phyloP scores from a whole-genome alignment of 1,140 invertebrate genomes.

The Acromyrmex charruanus region DNA sequence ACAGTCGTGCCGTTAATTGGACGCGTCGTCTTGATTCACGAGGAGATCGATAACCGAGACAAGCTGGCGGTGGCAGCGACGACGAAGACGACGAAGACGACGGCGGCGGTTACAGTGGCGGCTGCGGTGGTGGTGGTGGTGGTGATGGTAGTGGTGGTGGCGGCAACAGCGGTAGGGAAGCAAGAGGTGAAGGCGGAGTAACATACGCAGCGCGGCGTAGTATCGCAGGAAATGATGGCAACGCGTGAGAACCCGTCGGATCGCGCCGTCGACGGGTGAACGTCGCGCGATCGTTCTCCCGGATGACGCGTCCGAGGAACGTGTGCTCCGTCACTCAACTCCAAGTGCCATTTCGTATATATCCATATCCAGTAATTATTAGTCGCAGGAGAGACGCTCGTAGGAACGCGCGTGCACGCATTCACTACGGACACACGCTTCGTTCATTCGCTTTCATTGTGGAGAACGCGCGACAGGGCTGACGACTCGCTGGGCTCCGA shows the following conservation, averaged over 20 bases:
- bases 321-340: constrained; percentile 41
- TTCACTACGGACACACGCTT: background rate
- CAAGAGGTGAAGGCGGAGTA: constrained; percentile 58
- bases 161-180: background rate
- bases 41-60: constrained; percentile 77
- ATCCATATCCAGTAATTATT: constrained; percentile 60
- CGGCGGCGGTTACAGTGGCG: background rate
- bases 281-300: constrained; percentile 45
- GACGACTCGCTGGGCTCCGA: constrained; percentile 6
- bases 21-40: constrained; percentile 74
- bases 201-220: constrained; percentile 35
- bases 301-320: constrained; percentile 23
- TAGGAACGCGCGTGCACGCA: background rate
- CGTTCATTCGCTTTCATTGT: constrained; percentile 28
- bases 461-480: constrained; percentile 30
- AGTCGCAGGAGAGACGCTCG: constrained; percentile 22
- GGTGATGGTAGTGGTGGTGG: background rate
- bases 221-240: constrained; percentile 70
- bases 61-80: background rate
- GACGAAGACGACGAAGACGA: background rate
- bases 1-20: constrained; percentile 65
- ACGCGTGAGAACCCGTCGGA: constrained; percentile 67
- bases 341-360: constrained; percentile 71
- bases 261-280: constrained; percentile 36
- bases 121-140: background rate